phyloP scores from a whole-genome alignment of 2,888 invertebrate genomes.

The Bombyx huttoni region DNA sequence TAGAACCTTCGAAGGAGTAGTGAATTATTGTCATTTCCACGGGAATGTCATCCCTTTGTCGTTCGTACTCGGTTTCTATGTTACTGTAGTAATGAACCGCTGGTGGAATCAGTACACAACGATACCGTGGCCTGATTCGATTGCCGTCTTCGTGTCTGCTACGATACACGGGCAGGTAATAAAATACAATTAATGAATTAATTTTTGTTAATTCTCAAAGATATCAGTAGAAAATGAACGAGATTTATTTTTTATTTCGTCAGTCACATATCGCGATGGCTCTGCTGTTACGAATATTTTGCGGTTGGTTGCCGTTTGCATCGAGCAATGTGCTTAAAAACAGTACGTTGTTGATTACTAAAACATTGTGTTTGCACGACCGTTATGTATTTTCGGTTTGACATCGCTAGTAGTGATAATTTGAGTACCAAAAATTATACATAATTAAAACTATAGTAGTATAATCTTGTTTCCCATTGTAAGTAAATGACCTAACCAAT shows the following conservation, averaged over 20 bases:
- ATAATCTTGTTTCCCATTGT: background rate
- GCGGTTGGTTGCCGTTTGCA: background rate
- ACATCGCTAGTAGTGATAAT: background rate
- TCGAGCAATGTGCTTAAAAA: background rate
- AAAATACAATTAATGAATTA: conserved; percentile 4
- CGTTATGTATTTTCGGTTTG: background rate
- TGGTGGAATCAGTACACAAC: conserved; percentile 92
- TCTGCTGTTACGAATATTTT: background rate
- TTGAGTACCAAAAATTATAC: background rate
- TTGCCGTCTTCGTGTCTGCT: conserved; percentile 88
- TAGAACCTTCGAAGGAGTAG: conserved; percentile 86
- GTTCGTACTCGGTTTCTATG: conserved; percentile 95
- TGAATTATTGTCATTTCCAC: conserved; percentile 88
- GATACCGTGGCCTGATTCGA: conserved; percentile 90
- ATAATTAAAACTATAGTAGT: background rate
- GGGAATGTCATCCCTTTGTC: conserved; percentile 91
- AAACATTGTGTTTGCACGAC: background rate
- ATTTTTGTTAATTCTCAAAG: background rate
- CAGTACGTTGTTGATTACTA: background rate
- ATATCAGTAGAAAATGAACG: background rate
- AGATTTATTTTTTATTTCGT: background rate
- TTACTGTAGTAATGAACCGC: conserved; percentile 91
- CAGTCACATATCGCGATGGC: background rate
- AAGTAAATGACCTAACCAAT: background rate
- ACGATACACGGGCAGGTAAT: conserved; percentile 84